phyloP scores from a whole-genome alignment of 1,140 invertebrate species.

The Acromyrmex charruanus region DNA sequence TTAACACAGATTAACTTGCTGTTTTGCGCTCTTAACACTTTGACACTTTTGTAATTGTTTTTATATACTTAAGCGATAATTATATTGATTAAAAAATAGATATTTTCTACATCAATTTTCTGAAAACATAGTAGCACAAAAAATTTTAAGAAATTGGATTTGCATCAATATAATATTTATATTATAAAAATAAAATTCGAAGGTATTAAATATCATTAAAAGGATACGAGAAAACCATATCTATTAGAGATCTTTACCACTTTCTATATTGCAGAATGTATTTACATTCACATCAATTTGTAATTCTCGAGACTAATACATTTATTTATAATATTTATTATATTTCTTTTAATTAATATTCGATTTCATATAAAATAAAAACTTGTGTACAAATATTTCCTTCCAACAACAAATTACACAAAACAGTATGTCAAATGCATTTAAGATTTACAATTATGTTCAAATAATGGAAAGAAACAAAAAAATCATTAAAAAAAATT shows the following conservation, averaged over 20 bases:
- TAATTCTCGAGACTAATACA: conserved; percentile 63
- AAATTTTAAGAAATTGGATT: not conserved
- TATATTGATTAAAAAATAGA: too few relatives aligned
- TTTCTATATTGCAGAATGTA: conserved; percentile 68
- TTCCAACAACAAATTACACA: conserved; percentile 63
- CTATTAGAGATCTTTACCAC: conserved; percentile 56
- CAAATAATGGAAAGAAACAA: conserved; percentile 39
- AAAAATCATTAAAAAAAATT: conserved; percentile 13
- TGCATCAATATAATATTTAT: not conserved
- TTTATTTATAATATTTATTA: conserved; percentile 59
- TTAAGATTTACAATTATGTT: conserved; percentile 39
- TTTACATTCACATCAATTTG: conserved; percentile 70
- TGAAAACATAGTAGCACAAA: not conserved
- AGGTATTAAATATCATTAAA: not conserved
- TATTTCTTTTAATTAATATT: conserved; percentile 55
- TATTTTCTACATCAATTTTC: not conserved
- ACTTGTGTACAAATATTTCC: conserved; percentile 68
- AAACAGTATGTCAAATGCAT: conserved; percentile 63
- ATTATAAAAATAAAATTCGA: not conserved
- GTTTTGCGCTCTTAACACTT: too few relatives aligned
- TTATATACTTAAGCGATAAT: too few relatives aligned
- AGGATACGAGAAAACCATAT: conserved; percentile 21
- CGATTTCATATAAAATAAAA: conserved; percentile 28
- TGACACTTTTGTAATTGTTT: too few relatives aligned
- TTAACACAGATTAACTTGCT: too few relatives aligned